Base-by-base conservation (phyloP, 2,888 invertebrate species). In the Microchrysa polita region DNA sequence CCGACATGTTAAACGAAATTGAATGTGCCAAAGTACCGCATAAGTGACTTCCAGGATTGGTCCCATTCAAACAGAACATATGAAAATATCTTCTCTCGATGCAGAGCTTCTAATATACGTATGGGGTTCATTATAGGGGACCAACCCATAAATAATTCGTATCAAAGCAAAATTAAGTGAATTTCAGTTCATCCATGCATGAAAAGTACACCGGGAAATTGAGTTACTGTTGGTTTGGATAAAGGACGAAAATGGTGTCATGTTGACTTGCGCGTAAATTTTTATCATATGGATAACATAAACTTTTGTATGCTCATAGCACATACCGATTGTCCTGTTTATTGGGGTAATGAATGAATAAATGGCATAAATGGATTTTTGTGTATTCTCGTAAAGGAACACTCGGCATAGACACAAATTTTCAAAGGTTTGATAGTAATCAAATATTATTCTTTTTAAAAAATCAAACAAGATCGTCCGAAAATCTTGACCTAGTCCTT, bases 151-250 rank as follows among this genome's bases (percentile, higher is more conserved):
- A 67, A 73, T 73, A 73, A 67, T 44, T 65, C 72, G 55, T 65
- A 73, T 73, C 44, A 53, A 80, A 80, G 79, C 79, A 79, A 82
- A 81, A 82, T 82, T 80, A 82, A 83, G 82, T 82, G 81, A 82
- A 83, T 83, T 83, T 81, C 81, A 79, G 81, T 80, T 79, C 83
- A 83, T 80, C 81, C 81, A 82, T 81, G 83, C 84, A 81, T 84
- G 81, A 83, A 84, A 81, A 65, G 40, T 42, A 57, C 42, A 67
- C 53, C 44, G 60, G 59, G 60, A 60, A 59, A 59, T 42, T 20
- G 23, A 34, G 44, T 9, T 59, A 23, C n/a, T 59, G 27, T 18
- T 59, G 16, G n/a, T 34, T n/a, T 14, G 22, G 48, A 5, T 10
- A 34, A 48, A n/a, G 16, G 12, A 48, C 23, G 34, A 23, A 34